Evolutionary conservation across 2,113 vertebrate species (phyloP).

Genomic region (Microtus pennsylvanicus): DNA sequence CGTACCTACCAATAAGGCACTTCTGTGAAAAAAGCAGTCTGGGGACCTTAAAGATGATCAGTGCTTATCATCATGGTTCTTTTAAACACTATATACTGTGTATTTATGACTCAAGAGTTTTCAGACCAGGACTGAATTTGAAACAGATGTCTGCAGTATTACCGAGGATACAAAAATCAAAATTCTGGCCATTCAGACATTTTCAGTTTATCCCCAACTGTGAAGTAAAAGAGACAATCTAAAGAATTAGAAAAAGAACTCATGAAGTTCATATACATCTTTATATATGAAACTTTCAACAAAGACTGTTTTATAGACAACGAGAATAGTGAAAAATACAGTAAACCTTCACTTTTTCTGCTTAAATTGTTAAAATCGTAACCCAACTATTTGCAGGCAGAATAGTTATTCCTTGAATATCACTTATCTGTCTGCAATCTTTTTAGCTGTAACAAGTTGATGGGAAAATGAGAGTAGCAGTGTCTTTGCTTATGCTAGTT

Average conservation of each 20-base stretch:
- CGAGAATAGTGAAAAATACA: neutral
- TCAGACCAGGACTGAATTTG: neutral
- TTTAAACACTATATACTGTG: neutral
- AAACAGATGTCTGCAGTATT: neutral
- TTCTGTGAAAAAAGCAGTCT: neutral
- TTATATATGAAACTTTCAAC: neutral
- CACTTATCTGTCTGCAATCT: neutral
- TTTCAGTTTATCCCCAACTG: neutral
- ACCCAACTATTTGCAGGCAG: neutral
- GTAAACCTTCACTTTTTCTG: neutral
- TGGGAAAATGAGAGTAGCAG: neutral
- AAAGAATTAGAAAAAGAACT: neutral
- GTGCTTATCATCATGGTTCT: neutral
- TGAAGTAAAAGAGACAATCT: neutral
- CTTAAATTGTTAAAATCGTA: neutral
- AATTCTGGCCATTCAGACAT: neutral
- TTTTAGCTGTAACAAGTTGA: neutral
- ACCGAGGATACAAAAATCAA: neutral
- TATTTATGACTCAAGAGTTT: neutral
- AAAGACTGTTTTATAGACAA: neutral
- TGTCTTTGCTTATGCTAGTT: neutral
- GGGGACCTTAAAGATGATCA: neutral
- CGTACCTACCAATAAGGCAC: neutral
- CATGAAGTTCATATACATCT: neutral
- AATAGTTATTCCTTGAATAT: neutral